Percentiles rank a stretch among this genome's conserved stretches.
phyloP scores from a whole-genome alignment of 2,797 vertebrate species.

The Cyprinella venusta region DNA sequence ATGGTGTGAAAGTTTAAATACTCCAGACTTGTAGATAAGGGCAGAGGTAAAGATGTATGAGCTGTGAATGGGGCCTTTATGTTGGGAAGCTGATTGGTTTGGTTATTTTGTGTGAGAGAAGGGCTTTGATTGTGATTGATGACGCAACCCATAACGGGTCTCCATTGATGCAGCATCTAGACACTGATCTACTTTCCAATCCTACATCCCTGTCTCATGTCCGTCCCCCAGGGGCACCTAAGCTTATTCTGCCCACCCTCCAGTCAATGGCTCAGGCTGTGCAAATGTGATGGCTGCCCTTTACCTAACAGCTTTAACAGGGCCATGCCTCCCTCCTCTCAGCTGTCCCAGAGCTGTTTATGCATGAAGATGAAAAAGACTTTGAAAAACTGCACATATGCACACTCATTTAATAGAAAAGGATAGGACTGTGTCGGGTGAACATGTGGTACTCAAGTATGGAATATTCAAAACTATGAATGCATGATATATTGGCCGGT shows the following conservation, averaged over 20 bases:
- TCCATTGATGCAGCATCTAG: slow-evolving; percentile 57
- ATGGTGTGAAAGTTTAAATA: slow-evolving; percentile 65
- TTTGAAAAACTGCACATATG: not conserved
- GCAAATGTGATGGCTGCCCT: slow-evolving; percentile 66
- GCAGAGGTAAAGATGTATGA: slow-evolving; percentile 60
- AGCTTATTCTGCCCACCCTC: slow-evolving; percentile 66
- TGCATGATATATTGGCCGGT: not conserved
- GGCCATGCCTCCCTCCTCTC: not conserved
- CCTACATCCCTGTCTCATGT: slow-evolving; percentile 24
- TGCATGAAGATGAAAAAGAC: slow-evolving; percentile 25
- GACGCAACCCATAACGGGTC: slow-evolving; percentile 69
- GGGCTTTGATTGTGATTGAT: slow-evolving; percentile 67
- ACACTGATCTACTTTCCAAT: slow-evolving; percentile 54
- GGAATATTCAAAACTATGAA: not conserved
- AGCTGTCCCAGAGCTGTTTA: slow-evolving; percentile 15
- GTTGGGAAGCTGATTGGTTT: slow-evolving; percentile 76
- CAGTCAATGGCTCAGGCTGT: slow-evolving; percentile 66
- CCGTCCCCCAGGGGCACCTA: slow-evolving; percentile 66
- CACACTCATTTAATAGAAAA: slow-evolving; percentile 14
- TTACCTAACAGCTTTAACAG: slow-evolving; percentile 59
- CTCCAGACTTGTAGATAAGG: slow-evolving; percentile 60
- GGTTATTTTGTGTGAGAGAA: slow-evolving; percentile 65
- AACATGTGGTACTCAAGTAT: not conserved
- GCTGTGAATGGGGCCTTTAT: slow-evolving; percentile 72
- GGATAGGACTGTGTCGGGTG: not conserved